Evolutionary conservation across 2,797 vertebrate genomes (phyloP).

Genomic region (Vireo griseus): DNA sequence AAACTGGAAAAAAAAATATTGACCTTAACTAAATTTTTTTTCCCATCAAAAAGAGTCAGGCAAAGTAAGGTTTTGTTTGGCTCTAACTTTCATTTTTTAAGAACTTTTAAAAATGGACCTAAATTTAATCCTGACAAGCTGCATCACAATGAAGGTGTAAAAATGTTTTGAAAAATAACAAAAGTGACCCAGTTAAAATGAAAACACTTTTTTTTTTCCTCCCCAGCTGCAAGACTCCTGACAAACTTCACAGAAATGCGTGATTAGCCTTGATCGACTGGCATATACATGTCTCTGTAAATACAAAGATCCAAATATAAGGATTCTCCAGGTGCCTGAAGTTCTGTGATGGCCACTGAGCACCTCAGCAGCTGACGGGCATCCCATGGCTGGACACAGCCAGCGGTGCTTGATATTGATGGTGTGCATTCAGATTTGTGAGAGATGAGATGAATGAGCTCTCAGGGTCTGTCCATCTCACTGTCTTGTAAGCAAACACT

Average conservation of each 20-base stretch:
- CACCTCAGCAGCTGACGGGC: not conserved
- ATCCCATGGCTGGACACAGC: not conserved
- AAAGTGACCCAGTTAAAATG: not conserved
- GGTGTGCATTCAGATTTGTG: not conserved
- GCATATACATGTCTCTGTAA: not conserved
- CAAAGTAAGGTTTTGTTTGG: not conserved
- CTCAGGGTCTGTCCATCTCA: constrained; percentile 16
- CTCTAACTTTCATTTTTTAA: not conserved
- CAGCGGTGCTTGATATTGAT: not conserved
- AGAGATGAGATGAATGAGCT: not conserved
- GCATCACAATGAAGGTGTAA: not conserved
- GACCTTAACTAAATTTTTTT: not conserved
- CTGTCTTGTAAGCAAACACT: not conserved
- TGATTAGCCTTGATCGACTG: not conserved
- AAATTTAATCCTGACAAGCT: not conserved
- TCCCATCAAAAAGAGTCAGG: not conserved
- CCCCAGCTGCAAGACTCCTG: not conserved
- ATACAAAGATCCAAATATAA: not conserved
- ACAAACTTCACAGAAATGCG: not conserved
- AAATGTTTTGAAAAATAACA: constrained; percentile 2
- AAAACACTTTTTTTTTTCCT: not conserved
- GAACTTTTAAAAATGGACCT: not conserved
- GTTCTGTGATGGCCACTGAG: not conserved
- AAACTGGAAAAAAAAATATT: not conserved
- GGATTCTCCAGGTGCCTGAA: not conserved